phyloP scores from a whole-genome alignment of 1,140 invertebrate species.

The Drosophila pallidifrons region DNA sequence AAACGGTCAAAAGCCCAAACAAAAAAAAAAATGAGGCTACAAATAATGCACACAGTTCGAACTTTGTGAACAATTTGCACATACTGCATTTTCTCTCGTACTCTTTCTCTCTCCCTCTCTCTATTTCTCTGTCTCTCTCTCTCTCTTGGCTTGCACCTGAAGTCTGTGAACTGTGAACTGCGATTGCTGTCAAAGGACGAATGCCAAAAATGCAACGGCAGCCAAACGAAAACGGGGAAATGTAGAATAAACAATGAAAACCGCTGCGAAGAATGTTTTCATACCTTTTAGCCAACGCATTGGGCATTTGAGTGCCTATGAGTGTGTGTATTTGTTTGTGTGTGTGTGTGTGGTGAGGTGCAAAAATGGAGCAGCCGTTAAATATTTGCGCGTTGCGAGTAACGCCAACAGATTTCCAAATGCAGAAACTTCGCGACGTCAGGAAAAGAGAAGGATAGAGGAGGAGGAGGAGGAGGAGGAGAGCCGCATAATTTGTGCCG shows the following conservation, averaged over 20 bases:
- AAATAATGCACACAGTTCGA: slow-evolving; percentile 40
- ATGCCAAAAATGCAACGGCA: slow-evolving; percentile 82
- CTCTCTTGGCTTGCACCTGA: slow-evolving; percentile 14
- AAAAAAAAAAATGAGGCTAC: slow-evolving; percentile 13
- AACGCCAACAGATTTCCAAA: slow-evolving; percentile 73
- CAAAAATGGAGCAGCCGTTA: slow-evolving; percentile 81
- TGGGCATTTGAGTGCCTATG: background rate
- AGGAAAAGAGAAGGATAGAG: background rate
- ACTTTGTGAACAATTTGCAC: slow-evolving; percentile 14
- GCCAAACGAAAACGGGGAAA: slow-evolving; percentile 52
- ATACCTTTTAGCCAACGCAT: slow-evolving; percentile 55
- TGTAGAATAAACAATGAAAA: slow-evolving; percentile 77
- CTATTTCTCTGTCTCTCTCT: background rate
- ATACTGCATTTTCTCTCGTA: no score
- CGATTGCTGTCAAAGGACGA: slow-evolving; percentile 73
- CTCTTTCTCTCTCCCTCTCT: no score
- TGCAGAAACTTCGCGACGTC: slow-evolving; percentile 18
- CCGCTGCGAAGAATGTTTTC: slow-evolving; percentile 80
- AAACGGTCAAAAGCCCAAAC: background rate
- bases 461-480: background rate
- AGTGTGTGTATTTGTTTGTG: slow-evolving; percentile 6
- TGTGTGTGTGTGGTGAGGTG: slow-evolving; percentile 59
- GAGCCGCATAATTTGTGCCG: slow-evolving; percentile 67
- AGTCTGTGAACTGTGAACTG: slow-evolving; percentile 1
- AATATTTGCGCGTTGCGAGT: slow-evolving; percentile 71